Percentiles rank a stretch among this genome's conserved stretches.
phyloP scores from a whole-genome alignment of 1,140 invertebrate genomes.

The Maconellicoccus hirsutus region DNA sequence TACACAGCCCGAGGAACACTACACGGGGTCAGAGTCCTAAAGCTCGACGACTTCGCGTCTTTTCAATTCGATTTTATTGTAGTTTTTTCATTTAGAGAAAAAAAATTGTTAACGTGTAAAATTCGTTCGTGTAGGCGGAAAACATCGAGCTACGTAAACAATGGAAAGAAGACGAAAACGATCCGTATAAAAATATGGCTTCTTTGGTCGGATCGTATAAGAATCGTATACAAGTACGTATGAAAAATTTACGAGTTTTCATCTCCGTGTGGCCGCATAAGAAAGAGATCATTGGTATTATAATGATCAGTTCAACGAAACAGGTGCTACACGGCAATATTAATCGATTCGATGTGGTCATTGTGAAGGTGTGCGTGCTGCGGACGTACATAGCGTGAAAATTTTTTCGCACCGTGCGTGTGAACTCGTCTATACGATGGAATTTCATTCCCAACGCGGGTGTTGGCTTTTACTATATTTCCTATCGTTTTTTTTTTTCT shows the following conservation, averaged over 20 bases:
- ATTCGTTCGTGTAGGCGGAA: constrained; percentile 11
- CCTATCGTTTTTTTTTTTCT: not conserved
- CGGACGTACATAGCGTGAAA: too few relatives aligned
- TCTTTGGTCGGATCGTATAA: not conserved
- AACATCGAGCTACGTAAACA: constrained; percentile 10
- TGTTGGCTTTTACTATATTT: not conserved
- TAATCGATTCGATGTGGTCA: not conserved
- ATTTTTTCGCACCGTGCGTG: not conserved
- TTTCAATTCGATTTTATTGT: too few relatives aligned
- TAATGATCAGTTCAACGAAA: not conserved
- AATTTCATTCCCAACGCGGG: not conserved
- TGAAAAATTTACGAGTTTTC: too few relatives aligned
- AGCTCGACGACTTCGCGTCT: too few relatives aligned
- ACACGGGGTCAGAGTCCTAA: too few relatives aligned
- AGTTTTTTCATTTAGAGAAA: too few relatives aligned
- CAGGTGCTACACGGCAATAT: not conserved
- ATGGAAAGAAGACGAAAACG: constrained; percentile 8
- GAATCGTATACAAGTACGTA: not conserved
- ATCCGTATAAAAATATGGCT: constrained; percentile 5
- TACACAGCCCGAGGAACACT: too few relatives aligned
- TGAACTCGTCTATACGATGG: not conserved
- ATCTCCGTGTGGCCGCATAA: too few relatives aligned
- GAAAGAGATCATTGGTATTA: too few relatives aligned
- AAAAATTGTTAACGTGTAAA: too few relatives aligned
- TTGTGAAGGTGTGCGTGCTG: not conserved